These are phyloP conservation scores for Darevskia nairensis DNA, from an alignment of 2,797 vertebrate genomes.

Conservation along the genomic window DNA sequence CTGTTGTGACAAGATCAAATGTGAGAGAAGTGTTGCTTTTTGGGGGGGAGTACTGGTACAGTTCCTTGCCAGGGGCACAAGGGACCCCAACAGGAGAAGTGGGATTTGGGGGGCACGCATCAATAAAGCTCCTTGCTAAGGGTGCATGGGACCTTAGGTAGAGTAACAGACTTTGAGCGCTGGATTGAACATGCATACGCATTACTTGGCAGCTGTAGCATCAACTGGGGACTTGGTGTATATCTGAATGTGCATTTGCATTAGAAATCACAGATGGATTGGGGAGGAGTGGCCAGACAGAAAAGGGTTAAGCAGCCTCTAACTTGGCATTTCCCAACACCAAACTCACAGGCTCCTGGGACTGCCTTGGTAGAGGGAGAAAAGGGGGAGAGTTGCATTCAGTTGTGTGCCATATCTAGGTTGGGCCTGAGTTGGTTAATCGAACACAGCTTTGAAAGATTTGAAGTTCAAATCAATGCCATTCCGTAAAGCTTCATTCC, in stretches of 20 bases:
- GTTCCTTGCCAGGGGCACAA: no score
- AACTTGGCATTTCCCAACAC: not conserved
- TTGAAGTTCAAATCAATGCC: not conserved
- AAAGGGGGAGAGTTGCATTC: not conserved
- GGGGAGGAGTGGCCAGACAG: not conserved
- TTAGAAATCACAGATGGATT: constrained; percentile 2
- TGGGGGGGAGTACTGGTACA: no score
- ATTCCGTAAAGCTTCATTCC: not conserved
- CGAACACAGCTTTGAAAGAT: not conserved
- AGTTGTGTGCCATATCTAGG: not conserved
- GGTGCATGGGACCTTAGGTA: no score
- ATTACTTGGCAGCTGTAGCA: not conserved
- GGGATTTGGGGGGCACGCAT: no score
- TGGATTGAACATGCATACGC: not conserved
- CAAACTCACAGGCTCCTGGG: not conserved
- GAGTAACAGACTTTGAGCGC: not conserved
- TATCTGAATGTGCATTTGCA: not conserved
- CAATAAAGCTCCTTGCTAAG: no score
- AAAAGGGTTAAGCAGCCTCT: not conserved
- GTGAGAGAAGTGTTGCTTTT: no score
- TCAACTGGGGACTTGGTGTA: not conserved
- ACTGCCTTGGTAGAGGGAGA: not conserved
- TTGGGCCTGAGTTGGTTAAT: not conserved
- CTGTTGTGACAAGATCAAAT: no score
- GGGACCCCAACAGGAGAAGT: no score